These are phyloP conservation scores for Rhinoraja longicauda DNA, from an alignment of 2,797 vertebrate genomes.

Conservation along the genomic window DNA sequence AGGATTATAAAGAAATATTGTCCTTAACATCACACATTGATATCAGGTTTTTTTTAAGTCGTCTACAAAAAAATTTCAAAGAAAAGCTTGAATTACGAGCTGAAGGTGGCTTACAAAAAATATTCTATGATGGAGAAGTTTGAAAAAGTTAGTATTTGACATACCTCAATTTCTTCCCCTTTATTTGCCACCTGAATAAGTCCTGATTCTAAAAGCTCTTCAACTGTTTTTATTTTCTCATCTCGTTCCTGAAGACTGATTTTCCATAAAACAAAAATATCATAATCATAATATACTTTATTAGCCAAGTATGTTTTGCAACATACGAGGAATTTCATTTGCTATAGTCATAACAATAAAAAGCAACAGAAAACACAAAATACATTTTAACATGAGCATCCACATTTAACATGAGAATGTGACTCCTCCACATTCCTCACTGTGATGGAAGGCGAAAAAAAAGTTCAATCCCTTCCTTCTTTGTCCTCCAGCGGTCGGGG, in stretches of 20 bases:
- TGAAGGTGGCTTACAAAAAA: background rate
- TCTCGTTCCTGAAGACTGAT: conserved; percentile 78
- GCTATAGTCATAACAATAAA: too few relatives aligned
- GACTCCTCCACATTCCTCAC: too few relatives aligned
- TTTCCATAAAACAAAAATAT: background rate
- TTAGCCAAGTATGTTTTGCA: too few relatives aligned
- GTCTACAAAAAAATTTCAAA: background rate
- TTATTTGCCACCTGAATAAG: conserved; percentile 93
- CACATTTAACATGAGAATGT: too few relatives aligned
- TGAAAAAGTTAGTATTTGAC: background rate
- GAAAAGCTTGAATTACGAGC: background rate
- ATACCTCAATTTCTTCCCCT: conserved; percentile 84
- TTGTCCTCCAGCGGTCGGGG: too few relatives aligned
- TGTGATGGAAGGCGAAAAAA: too few relatives aligned
- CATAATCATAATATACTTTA: background rate
- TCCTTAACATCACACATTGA: background rate
- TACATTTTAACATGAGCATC: too few relatives aligned
- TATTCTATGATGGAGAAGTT: background rate
- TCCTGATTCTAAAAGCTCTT: conserved; percentile 81
- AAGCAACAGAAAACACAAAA: too few relatives aligned
- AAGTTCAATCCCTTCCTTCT: too few relatives aligned
- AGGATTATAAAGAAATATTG: background rate
- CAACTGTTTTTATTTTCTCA: conserved; percentile 86
- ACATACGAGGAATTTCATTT: too few relatives aligned
- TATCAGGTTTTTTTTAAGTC: background rate